These are phyloP conservation scores for Hedychridium roseum DNA, from an alignment of 2,888 invertebrate species.

Conservation along the genomic window DNA sequence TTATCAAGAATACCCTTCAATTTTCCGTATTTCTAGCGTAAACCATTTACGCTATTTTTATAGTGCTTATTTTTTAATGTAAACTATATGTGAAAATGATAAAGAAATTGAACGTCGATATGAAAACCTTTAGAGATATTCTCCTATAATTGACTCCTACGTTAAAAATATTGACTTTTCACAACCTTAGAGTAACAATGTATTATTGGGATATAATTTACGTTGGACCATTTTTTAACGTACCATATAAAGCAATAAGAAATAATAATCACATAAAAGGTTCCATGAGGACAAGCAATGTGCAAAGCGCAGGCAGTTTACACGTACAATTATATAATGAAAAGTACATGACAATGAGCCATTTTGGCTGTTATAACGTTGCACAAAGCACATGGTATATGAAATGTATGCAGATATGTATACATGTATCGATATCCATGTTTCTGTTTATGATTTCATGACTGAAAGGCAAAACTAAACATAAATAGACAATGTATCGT, in stretches of 20 bases:
- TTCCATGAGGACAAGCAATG: conserved; percentile 37
- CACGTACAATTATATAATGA: conserved; percentile 36
- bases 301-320: conserved; percentile 42
- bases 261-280: conserved; percentile 39
- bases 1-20: too few relatives aligned
- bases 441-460: conserved; percentile 22
- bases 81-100: too few relatives aligned
- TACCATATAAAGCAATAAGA: conserved; percentile 41
- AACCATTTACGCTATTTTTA: too few relatives aligned
- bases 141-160: too few relatives aligned
- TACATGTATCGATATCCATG: conserved; percentile 38
- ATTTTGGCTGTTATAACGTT: conserved; percentile 23
- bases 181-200: too few relatives aligned
- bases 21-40: too few relatives aligned
- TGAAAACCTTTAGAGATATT: too few relatives aligned
- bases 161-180: too few relatives aligned
- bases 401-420: conserved; percentile 35
- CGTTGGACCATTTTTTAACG: conserved; percentile 26
- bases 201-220: too few relatives aligned
- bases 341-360: conserved; percentile 24
- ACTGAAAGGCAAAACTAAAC: conserved; percentile 9
- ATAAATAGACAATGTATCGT: conserved; percentile 18
- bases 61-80: too few relatives aligned
- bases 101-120: too few relatives aligned
- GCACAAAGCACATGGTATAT: conserved; percentile 31